A percentile compares a stretch with the other conserved stretches of the same genome.
These are phyloP conservation scores for Dendrolimus houi DNA, from an alignment of 2,888 invertebrate species.

Conservation along the genomic window DNA sequence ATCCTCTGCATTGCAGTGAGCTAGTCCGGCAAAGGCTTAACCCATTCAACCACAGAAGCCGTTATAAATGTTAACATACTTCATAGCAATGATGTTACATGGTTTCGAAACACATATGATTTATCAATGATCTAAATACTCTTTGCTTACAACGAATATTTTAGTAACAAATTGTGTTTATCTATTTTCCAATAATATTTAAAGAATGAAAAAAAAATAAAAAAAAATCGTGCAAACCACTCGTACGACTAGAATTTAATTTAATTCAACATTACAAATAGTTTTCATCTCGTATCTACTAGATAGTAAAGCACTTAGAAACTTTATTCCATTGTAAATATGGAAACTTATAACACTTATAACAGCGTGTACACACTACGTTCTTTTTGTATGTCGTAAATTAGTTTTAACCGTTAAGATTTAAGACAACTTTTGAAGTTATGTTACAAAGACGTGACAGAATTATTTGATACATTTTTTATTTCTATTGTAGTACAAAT, in stretches of 20 bases:
- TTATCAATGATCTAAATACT: not conserved
- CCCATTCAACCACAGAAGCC: too few relatives aligned
- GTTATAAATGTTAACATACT: too few relatives aligned
- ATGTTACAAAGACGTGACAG: too few relatives aligned
- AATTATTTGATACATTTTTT: too few relatives aligned
- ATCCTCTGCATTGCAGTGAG: too few relatives aligned
- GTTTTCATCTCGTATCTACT: slow-evolving; percentile 63
- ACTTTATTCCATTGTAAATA: slow-evolving; percentile 51
- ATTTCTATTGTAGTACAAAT: too few relatives aligned
- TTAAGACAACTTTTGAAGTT: too few relatives aligned
- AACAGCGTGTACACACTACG: slow-evolving; percentile 4
- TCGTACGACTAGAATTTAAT: slow-evolving; percentile 60
- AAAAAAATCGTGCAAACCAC: slow-evolving; percentile 56
- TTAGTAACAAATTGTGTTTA: slow-evolving; percentile 5
- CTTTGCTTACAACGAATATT: not conserved
- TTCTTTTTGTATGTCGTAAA: not conserved
- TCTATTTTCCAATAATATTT: slow-evolving; percentile 2
- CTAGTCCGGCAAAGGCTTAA: too few relatives aligned
- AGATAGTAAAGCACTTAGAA: slow-evolving; percentile 77
- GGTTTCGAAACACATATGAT: not conserved
- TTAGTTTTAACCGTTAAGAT: too few relatives aligned
- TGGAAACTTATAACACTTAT: slow-evolving; percentile 22
- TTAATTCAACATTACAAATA: slow-evolving; percentile 68
- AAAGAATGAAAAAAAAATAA: slow-evolving; percentile 8
- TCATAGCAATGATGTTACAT: too few relatives aligned